These are phyloP conservation scores for Diabrotica undecimpunctata DNA, from an alignment of 1,140 invertebrate genomes.

Conservation along the genomic window DNA sequence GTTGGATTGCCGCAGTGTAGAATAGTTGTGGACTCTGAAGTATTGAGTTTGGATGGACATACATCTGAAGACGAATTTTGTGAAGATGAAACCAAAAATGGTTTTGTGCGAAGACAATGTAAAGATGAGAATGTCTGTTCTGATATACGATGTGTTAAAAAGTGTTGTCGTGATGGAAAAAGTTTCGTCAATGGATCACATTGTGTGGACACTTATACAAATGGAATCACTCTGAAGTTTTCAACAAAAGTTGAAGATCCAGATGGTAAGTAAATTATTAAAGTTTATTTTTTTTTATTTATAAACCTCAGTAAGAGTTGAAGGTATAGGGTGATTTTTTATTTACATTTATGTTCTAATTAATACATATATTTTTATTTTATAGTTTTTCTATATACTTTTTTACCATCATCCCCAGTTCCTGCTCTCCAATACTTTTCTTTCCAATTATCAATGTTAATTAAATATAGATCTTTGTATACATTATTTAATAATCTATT, in stretches of 20 bases:
- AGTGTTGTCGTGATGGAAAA: constrained; percentile 33
- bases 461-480: no score
- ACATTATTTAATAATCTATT: no score
- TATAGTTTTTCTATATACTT: background rate
- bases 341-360: background rate
- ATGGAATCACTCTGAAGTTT: constrained; percentile 27
- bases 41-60: background rate
- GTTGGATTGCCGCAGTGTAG: constrained; percentile 28
- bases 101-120: constrained; percentile 25
- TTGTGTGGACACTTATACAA: constrained; percentile 25
- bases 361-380: background rate
- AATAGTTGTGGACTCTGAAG: constrained; percentile 23
- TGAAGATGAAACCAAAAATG: constrained; percentile 18
- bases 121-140: constrained; percentile 20
- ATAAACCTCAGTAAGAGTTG: background rate
- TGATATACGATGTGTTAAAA: constrained; percentile 23
- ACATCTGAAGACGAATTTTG: constrained; percentile 16
- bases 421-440: background rate
- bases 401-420: background rate
- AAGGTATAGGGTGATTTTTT: background rate
- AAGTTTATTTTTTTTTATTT: background rate
- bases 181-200: constrained; percentile 27
- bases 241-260: constrained; percentile 21
- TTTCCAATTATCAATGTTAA: background rate
- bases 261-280: constrained; percentile 21